These are phyloP conservation scores for Callorhinus ursinus DNA, from an alignment of 2,113 vertebrate genomes.

Conservation along the genomic window DNA sequence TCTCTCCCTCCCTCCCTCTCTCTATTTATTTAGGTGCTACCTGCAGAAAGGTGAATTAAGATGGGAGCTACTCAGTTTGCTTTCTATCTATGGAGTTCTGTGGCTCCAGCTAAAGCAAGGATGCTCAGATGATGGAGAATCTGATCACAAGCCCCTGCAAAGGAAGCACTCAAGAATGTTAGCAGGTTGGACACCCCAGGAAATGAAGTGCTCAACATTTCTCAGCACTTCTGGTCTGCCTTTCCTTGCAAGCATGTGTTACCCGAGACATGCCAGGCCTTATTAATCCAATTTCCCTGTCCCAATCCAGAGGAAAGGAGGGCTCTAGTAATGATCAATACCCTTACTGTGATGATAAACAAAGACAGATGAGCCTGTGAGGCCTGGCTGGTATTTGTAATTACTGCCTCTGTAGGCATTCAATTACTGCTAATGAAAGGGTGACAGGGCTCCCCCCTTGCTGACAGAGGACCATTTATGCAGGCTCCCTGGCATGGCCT, in stretches of 20 bases:
- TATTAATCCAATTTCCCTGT: conserved; percentile 76
- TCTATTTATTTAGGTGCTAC: background rate
- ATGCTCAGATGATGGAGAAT: background rate
- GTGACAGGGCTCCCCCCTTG: conserved; percentile 38
- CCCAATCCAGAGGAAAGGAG: conserved; percentile 69
- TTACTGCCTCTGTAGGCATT: conserved; percentile 79
- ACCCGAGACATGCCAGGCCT: conserved; percentile 54
- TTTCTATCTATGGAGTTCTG: background rate
- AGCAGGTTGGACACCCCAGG: background rate
- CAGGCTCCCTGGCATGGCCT: conserved; percentile 30
- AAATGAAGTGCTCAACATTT: background rate
- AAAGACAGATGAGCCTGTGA: conserved; percentile 84
- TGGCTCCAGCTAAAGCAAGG: background rate
- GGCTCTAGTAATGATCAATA: conserved; percentile 82
- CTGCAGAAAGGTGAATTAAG: background rate
- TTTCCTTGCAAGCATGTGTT: conserved; percentile 40
- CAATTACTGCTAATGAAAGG: conserved; percentile 78
- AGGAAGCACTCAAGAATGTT: background rate
- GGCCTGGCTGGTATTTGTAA: conserved; percentile 79
- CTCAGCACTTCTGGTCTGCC: background rate
- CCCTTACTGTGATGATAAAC: conserved; percentile 81
- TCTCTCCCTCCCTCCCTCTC: background rate
- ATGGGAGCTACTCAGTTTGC: background rate
- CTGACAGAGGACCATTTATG: conserved; percentile 52
- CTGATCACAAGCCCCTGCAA: background rate